Evolutionary conservation across 2,888 invertebrate species (phyloP), one percentile per base, ranked within the genome.

Genomic region (Tenthredo scrophulariae): DNA sequence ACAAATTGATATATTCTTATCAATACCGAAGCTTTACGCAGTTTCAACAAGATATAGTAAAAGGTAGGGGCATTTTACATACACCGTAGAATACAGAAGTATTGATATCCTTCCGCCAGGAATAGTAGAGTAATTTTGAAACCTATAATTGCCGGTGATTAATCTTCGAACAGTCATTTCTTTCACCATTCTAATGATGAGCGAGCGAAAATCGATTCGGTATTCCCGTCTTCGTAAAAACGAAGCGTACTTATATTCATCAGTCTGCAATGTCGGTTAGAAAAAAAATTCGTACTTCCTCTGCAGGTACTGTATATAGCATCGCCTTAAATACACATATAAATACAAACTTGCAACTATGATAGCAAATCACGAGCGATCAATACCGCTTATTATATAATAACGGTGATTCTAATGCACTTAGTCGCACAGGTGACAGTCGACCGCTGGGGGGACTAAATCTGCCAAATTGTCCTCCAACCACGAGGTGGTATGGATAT

Each of bases 401-500:
- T 62, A 80, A 62, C 62, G 22, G 37, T 62, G 62, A 80, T 80
- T 80, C 22, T 80, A 80, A 80, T 62, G 62, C 58, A 80, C 62
- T 80, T 80, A 80, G 58, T 37, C 15, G 58, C 62, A 62, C 62
- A n/a, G 58, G 58, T 80, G 80, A 80, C 58, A 62, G 62, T 62
- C 40, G 62, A 80, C 22, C 29, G 54, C 62, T 33, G 5, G 62
- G 80, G 80, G 15, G 80, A 37, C 58, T 40, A 80, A 80, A 80
- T 62, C 62, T 80, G 26, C 80, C 62, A 40, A 80, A 80, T 33
- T 50, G 77, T 77, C 33, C 77, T 54, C 13, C 54, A 33, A 77
- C 77, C 50, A 67, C 67, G 67, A 74, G 74, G 74, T 46, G 46
- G 29, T 33, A 54, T 50, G 67, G 67, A 18, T 33, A 33, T 29